Percentiles rank a stretch among this genome's conserved stretches.
Evolutionary conservation across 2,113 vertebrate species (phyloP).

Genomic region (Tetrax tetrax): DNA sequence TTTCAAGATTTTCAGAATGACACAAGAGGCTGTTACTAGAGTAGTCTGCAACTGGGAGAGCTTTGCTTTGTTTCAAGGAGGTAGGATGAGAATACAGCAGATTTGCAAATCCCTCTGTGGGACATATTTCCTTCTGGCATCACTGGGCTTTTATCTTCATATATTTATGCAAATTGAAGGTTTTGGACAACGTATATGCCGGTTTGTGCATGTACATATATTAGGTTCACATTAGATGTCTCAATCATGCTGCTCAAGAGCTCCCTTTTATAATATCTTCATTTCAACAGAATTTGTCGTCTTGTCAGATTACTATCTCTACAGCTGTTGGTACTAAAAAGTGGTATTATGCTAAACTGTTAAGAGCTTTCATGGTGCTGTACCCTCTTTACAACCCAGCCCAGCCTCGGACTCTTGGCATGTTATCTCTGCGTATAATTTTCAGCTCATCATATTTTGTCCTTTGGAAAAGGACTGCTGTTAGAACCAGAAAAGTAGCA

Average conservation of each 20-base stretch:
- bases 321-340: not conserved
- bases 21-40: not conserved
- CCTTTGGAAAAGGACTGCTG: not conserved
- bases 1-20: not conserved
- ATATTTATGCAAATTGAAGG: not conserved
- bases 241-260: not conserved
- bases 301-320: not conserved
- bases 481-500: not conserved
- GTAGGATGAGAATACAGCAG: not conserved
- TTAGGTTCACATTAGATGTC: not conserved
- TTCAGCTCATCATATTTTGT: not conserved
- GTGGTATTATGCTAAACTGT: not conserved
- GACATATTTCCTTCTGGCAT: not conserved
- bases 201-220: not conserved
- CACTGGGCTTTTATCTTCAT: not conserved
- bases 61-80: not conserved
- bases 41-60: not conserved
- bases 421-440: not conserved
- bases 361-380: not conserved
- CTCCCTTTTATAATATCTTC: not conserved
- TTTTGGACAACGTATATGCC: not conserved
- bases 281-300: not conserved
- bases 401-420: not conserved
- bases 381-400: not conserved
- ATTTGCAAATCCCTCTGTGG: not conserved